These are phyloP conservation scores for Lordiphosa stackelbergi DNA, from an alignment of 1,140 invertebrate species.

Conservation along the genomic window DNA sequence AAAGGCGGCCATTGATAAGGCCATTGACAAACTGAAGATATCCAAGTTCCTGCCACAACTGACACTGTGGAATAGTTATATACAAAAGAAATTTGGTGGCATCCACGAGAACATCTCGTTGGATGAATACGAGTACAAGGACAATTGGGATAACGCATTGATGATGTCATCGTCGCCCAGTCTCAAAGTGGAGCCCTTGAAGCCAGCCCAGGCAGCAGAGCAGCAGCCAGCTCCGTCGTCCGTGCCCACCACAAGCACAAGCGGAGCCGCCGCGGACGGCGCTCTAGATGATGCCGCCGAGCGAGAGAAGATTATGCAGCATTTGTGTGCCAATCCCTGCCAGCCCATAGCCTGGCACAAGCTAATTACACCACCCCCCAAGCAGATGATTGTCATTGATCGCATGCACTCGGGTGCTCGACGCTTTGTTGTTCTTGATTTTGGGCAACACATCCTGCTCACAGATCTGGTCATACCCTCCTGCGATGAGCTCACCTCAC, in stretches of 20 bases:
- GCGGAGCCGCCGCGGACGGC: not conserved
- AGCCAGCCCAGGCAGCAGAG: conserved; percentile 5
- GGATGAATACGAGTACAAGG: conserved; percentile 31
- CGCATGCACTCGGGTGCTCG: conserved; percentile 93
- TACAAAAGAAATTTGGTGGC: conserved; percentile 46
- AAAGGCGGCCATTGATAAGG: conserved; percentile 23
- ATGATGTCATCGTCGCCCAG: conserved; percentile 3
- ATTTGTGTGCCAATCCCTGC: conserved; percentile 48
- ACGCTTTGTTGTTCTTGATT: conserved; percentile 93
- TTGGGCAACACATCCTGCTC: conserved; percentile 89
- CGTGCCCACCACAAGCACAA: not conserved
- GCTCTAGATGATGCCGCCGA: conserved; percentile 42
- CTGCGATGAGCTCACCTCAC: conserved; percentile 89
- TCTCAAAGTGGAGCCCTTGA: conserved; percentile 1
- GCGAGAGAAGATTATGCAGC: conserved; percentile 47
- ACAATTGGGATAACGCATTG: conserved; percentile 42
- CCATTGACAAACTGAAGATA: conserved; percentile 53
- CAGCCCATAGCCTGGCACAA: conserved; percentile 84
- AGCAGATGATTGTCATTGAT: conserved; percentile 93
- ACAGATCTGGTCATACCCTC: conserved; percentile 92
- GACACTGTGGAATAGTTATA: conserved; percentile 47
- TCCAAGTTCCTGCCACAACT: conserved; percentile 55
- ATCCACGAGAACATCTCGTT: conserved; percentile 42
- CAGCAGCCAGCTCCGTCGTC: not conserved
- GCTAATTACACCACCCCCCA: conserved; percentile 85